These are phyloP conservation scores for Oenanthe melanoleuca DNA, from an alignment of 2,113 vertebrate species.

Conservation along the genomic window DNA sequence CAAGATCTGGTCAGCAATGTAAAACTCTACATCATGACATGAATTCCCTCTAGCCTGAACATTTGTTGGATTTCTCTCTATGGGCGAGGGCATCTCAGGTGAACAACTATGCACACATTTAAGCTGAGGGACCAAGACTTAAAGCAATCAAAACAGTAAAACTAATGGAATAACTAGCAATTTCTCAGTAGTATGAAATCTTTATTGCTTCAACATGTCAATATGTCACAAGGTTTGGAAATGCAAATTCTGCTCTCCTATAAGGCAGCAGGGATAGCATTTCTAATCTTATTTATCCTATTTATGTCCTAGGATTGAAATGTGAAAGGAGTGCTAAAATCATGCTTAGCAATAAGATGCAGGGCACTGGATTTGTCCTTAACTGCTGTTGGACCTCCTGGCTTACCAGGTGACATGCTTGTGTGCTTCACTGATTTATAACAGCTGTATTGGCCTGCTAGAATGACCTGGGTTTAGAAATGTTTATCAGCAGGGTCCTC, in stretches of 20 bases:
- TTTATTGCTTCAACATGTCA: not conserved
- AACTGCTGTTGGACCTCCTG: not conserved
- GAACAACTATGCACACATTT: not conserved
- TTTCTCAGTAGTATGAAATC: not conserved
- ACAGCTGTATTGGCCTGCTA: not conserved
- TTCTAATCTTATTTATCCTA: not conserved
- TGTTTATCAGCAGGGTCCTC: not conserved
- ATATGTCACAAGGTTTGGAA: not conserved
- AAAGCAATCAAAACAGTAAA: not conserved
- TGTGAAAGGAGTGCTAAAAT: not conserved
- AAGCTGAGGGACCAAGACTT: not conserved
- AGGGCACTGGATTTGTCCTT: not conserved
- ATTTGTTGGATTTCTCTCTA: not conserved
- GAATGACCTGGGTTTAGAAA: not conserved
- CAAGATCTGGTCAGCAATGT: not conserved
- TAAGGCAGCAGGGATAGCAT: not conserved
- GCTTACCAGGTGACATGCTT: not conserved
- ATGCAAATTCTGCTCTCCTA: not conserved
- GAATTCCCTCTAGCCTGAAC: not conserved
- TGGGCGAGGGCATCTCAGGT: not conserved
- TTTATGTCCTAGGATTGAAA: not conserved
- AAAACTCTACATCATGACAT: not conserved
- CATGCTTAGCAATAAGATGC: not conserved
- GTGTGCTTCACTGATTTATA: fast-evolving
- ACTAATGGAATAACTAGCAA: not conserved